Percentiles rank a stretch among this genome's conserved stretches.
phyloP scores from a whole-genome alignment of 1,140 invertebrate species.

The Mactra quadrangularis region DNA sequence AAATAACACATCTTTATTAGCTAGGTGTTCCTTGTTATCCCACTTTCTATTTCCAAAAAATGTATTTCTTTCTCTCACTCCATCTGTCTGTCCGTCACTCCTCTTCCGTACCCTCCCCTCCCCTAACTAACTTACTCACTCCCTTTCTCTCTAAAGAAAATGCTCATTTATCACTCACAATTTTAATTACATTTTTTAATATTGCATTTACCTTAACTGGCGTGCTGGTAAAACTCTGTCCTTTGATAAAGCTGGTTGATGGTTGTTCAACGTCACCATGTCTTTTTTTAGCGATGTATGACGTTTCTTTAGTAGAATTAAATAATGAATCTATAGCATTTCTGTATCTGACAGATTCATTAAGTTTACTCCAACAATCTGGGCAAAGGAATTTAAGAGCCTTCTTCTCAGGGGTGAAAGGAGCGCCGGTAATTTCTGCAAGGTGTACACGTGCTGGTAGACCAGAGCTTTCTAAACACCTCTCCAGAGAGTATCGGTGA shows the following conservation, averaged over 20 bases:
- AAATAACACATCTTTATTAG: too few species aligned
- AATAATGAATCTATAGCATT: not conserved
- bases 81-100: too few species aligned
- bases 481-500: constrained; percentile 14
- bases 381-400: constrained; percentile 33
- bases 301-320: not conserved
- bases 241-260: not conserved
- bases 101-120: too few species aligned
- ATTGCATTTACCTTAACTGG: constrained; percentile 2
- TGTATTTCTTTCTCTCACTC: too few species aligned
- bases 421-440: not conserved
- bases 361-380: constrained; percentile 26
- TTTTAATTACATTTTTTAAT: constrained; percentile 6
- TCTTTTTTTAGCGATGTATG: constrained; percentile 12
- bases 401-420: constrained; percentile 24
- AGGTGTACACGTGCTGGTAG: not conserved
- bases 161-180: too few species aligned
- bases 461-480: not conserved
- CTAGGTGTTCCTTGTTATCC: too few species aligned
- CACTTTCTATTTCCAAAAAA: too few species aligned
- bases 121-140: too few species aligned
- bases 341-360: not conserved
- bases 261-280: too few species aligned
- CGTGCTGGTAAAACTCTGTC: constrained; percentile 30
- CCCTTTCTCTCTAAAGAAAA: too few species aligned